These are phyloP conservation scores for Oryctes rhinoceros DNA, from an alignment of 1,140 invertebrate genomes.

Conservation along the genomic window DNA sequence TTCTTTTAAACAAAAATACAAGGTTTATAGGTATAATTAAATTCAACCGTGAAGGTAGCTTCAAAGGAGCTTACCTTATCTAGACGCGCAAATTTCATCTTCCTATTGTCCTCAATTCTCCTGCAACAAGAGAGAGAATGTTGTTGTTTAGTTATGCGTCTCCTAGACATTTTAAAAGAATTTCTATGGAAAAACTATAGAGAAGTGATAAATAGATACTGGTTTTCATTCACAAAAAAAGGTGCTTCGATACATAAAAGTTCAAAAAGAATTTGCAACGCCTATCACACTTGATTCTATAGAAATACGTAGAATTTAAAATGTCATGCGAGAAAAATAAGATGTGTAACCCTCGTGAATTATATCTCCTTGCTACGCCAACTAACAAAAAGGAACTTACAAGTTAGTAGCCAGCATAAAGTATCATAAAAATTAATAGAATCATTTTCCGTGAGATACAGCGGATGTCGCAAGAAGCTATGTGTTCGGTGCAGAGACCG, in stretches of 20 bases:
- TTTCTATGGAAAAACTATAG: neutral
- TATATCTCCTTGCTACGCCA: too few species aligned
- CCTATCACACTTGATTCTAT: neutral
- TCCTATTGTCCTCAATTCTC: too few species aligned
- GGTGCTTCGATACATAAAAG: neutral
- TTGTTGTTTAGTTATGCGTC: too few species aligned
- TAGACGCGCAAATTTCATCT: too few species aligned
- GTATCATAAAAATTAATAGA: constrained; percentile 1
- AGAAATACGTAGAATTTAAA: too few species aligned
- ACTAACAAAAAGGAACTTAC: neutral
- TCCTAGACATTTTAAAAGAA: too few species aligned
- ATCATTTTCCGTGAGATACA: neutral
- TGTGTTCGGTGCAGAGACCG: neutral
- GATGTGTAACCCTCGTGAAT: neutral
- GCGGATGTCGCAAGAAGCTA: neutral
- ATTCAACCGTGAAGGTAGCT: too few species aligned
- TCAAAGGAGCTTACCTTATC: too few species aligned
- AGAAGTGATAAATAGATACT: constrained; percentile 15
- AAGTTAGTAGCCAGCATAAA: neutral
- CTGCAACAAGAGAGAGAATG: too few species aligned
- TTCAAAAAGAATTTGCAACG: neutral
- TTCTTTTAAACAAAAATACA: too few species aligned
- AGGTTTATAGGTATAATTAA: too few species aligned
- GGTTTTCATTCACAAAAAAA: neutral
- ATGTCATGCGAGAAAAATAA: neutral